Base-by-base conservation (phyloP, 2,888 invertebrate species). In the Strigamia transsilvanica region DNA sequence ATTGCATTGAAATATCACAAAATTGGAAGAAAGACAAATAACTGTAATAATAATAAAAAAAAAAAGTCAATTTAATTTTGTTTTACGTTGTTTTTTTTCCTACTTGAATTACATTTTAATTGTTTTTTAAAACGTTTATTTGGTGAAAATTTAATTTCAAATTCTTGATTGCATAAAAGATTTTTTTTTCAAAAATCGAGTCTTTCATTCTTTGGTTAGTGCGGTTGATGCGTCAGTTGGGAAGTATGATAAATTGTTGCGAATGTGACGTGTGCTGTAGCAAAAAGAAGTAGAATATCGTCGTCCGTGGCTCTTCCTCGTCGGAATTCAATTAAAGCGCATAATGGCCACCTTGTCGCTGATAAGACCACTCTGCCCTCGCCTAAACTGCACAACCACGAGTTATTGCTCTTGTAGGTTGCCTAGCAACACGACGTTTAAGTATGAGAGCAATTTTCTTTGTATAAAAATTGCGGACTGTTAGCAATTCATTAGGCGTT, bases 261-360 rank as follows among this genome's bases (percentile, higher is more conserved):
- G 27, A 32, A 6, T 32, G 73, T 73, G 73, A 73, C 73, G 73
- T 73, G 73, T 15, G 73, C 32, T 13, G 73, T 12, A 32, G 27
- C 23, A 18, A 56, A 18, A 56, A 56, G 56, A 56, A n/a, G 56
- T 18, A 18, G 56, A 73, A 73, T 32, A 73, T 32, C 73, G 73
- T 32, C 73, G 73, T 73, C 73, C n/a, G 73, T 73, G 73, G 73
- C 73, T 73, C 73, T 73, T 73, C 73, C 73, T 73, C 73, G 73
- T 12, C 73, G 73, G 73, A 73, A 73, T 73, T 73, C 73, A 73
- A 73, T 73, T 73, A 73, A 73, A 73, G 73, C 73, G 73, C 73
- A 73, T 73, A 73, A 73, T 73, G 73, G 73, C 73, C 73, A 73
- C 73, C 73, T 73, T 73, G 73, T 73, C 73, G 73, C 73, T 73